Percentiles rank a stretch among this genome's conserved stretches.
phyloP scores from a whole-genome alignment of 2,113 vertebrate species.

The Phycodurus eques region DNA sequence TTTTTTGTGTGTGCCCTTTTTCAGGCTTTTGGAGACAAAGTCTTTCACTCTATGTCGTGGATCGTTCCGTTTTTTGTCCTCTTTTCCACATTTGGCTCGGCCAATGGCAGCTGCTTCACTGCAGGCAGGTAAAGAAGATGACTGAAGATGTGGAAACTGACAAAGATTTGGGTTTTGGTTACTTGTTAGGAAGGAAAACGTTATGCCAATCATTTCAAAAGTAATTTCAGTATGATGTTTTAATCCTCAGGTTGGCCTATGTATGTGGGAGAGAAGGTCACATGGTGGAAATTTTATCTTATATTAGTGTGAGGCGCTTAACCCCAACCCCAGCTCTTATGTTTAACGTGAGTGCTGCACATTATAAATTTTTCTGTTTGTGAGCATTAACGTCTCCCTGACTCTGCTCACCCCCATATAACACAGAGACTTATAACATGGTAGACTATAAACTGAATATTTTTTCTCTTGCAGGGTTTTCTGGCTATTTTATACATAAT shows the following conservation, averaged over 20 bases:
- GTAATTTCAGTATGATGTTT: background rate
- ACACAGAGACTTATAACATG: too few species aligned
- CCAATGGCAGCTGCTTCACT: slow-evolving; percentile 92
- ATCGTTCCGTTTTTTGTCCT: slow-evolving; percentile 90
- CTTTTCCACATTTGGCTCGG: slow-evolving; percentile 90
- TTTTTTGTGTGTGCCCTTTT: background rate
- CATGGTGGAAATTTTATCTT: slow-evolving; percentile 88
- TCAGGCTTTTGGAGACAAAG: slow-evolving; percentile 90
- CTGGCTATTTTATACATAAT: slow-evolving; percentile 83
- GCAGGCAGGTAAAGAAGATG: slow-evolving; percentile 79
- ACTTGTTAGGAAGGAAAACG: background rate
- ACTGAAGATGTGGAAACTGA: background rate
- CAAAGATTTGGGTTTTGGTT: too few species aligned
- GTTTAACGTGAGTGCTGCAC: slow-evolving; percentile 80
- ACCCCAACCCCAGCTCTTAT: slow-evolving; percentile 89
- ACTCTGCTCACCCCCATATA: background rate
- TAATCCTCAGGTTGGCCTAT: slow-evolving; percentile 79
- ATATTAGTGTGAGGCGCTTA: slow-evolving; percentile 79
- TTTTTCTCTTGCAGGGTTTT: slow-evolving; percentile 68
- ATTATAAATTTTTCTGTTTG: background rate
- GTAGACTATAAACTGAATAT: background rate
- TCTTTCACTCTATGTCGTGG: slow-evolving; percentile 88
- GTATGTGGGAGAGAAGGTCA: slow-evolving; percentile 91
- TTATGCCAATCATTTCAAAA: background rate
- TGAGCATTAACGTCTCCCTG: background rate